Evolutionary conservation across 2,888 invertebrate genomes (phyloP).

Genomic region (Callyntrura sp.): DNA sequence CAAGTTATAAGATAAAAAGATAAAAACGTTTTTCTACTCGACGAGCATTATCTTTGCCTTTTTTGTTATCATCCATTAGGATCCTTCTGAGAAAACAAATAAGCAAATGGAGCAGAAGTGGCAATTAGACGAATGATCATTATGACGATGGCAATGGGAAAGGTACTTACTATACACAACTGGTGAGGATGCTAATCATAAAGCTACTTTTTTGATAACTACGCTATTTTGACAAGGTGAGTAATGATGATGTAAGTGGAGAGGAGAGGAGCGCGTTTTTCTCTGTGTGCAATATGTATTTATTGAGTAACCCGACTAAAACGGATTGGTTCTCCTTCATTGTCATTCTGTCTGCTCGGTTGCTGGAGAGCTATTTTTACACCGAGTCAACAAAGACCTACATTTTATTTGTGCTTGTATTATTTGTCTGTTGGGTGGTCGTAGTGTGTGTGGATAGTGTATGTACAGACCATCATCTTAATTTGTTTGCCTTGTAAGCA

Average conservation of each 20-base stretch:
- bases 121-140: slow-evolving; percentile 55
- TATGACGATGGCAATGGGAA: neutral
- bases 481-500: slow-evolving; percentile 55
- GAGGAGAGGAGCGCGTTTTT: neutral
- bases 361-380: slow-evolving; percentile 25
- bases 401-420: neutral
- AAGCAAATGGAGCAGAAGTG: slow-evolving; percentile 60
- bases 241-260: neutral
- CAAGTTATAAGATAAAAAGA: neutral
- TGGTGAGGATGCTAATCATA: slow-evolving; percentile 37
- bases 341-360: slow-evolving; percentile 13
- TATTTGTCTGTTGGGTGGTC: neutral
- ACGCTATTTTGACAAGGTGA: slow-evolving; percentile 11
- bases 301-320: neutral
- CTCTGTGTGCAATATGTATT: neutral
- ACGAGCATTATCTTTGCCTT: slow-evolving; percentile 25
- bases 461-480: slow-evolving; percentile 16
- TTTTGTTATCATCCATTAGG: slow-evolving; percentile 40
- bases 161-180: too few relatives aligned
- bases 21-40: neutral
- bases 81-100: slow-evolving; percentile 59
- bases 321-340: slow-evolving; percentile 1
- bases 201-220: neutral
- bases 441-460: too few relatives aligned
- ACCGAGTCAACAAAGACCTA: neutral